A percentile compares a stretch with the other conserved stretches of the same genome.
These are phyloP conservation scores for Bujurquina vittata DNA, from an alignment of 2,113 vertebrate species.

Conservation along the genomic window DNA sequence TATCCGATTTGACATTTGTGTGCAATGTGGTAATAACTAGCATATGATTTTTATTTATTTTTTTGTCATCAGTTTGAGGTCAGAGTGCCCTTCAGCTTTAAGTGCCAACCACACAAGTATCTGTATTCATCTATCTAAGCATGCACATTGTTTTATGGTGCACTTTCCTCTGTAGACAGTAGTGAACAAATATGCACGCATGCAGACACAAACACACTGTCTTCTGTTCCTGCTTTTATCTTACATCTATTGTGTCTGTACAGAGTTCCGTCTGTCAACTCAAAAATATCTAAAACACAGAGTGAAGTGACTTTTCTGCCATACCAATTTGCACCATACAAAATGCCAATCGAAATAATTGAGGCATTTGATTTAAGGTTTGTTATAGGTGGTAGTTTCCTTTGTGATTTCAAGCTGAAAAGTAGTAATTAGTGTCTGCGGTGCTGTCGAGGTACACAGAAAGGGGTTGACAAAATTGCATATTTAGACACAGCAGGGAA, in stretches of 20 bases:
- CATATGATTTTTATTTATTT: background rate
- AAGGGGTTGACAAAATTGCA: constrained; percentile 51
- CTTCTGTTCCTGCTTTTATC: constrained; percentile 3
- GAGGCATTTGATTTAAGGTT: constrained; percentile 36
- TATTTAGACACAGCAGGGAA: constrained; percentile 34
- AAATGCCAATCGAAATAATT: constrained; percentile 44
- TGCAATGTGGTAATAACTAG: background rate
- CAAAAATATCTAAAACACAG: constrained; percentile 18
- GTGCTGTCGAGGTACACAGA: constrained; percentile 26
- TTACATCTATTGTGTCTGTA: background rate
- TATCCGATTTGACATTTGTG: background rate
- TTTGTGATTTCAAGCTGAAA: constrained; percentile 43
- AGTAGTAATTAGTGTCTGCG: constrained; percentile 58
- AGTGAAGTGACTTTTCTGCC: constrained; percentile 2
- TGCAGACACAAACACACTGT: no score
- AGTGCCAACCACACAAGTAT: no score
- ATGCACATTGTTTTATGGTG: no score
- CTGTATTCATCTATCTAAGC: no score
- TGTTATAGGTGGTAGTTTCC: constrained; percentile 40
- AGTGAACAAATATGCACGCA: no score
- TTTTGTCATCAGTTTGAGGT: background rate
- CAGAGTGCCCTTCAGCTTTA: background rate
- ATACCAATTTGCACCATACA: constrained; percentile 8
- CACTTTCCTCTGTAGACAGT: no score
- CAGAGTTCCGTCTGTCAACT: constrained; percentile 19